A percentile compares a stretch with the other conserved stretches of the same genome.
phyloP scores from a whole-genome alignment of 2,113 vertebrate species.

The Heterotilapia buettikoferi region DNA sequence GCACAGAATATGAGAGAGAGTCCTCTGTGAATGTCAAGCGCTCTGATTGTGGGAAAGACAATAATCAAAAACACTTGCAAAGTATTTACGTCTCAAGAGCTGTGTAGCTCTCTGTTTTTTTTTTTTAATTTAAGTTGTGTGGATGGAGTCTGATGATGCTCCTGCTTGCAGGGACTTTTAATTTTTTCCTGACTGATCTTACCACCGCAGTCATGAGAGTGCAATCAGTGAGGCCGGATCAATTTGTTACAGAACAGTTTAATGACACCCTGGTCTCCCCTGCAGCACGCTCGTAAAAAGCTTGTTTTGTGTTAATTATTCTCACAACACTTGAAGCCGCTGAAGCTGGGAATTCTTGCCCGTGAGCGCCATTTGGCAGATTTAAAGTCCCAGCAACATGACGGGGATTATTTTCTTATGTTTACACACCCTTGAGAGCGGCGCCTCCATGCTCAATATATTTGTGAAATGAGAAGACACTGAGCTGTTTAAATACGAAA shows the following conservation, averaged over 20 bases:
- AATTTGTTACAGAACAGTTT: slow-evolving; percentile 45
- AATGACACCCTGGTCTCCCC: slow-evolving; percentile 15
- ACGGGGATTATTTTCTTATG: slow-evolving; percentile 29
- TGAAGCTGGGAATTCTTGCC: slow-evolving; percentile 12
- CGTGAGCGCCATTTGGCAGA: slow-evolving; percentile 21
- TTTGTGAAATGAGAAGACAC: slow-evolving; percentile 8
- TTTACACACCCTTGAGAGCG: slow-evolving; percentile 4
- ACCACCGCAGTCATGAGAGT: background rate
- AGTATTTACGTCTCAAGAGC: background rate
- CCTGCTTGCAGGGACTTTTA: background rate
- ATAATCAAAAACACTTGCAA: background rate
- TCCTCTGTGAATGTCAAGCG: background rate
- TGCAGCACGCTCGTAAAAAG: background rate
- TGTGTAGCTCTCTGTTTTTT: background rate
- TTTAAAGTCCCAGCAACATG: slow-evolving; percentile 14
- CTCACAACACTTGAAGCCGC: slow-evolving; percentile 5
- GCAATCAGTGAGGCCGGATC: background rate
- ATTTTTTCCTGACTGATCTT: background rate
- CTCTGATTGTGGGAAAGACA: background rate
- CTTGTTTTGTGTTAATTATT: slow-evolving; percentile 32
- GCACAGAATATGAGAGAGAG: background rate
- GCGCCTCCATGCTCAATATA: background rate
- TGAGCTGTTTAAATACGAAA: background rate
- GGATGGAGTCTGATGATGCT: background rate
- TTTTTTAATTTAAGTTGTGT: background rate